These are phyloP conservation scores for Sebastiscus tertius DNA, from an alignment of 2,797 vertebrate genomes.

Conservation along the genomic window DNA sequence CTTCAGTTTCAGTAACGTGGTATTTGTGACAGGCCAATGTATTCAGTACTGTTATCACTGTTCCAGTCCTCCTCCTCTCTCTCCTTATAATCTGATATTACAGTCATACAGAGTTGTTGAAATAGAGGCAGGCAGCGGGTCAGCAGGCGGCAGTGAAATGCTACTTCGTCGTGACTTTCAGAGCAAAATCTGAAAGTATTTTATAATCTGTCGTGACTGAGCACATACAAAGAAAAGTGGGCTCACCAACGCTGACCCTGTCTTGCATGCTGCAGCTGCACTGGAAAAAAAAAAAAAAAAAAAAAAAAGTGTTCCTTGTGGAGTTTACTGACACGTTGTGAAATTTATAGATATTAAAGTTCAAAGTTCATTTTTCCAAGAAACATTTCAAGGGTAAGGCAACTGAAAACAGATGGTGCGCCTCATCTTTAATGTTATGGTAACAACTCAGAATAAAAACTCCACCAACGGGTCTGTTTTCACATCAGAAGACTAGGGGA, in stretches of 20 bases:
- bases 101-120: not conserved
- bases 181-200: not conserved
- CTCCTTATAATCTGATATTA: not conserved
- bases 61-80: not conserved
- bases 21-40: not conserved
- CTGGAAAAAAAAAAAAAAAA: not conserved
- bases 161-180: not conserved
- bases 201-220: not conserved
- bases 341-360: not conserved
- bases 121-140: not conserved
- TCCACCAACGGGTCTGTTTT: slow-evolving; percentile 16
- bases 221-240: not conserved
- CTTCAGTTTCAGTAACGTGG: not conserved
- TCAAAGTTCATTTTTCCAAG: not conserved
- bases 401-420: not conserved
- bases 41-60: not conserved
- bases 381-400: not conserved
- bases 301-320: rapidly evolving
- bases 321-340: not conserved
- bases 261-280: not conserved
- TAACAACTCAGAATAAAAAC: slow-evolving; percentile 31
- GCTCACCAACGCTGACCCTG: not conserved
- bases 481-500: slow-evolving; percentile 27
- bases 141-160: not conserved
- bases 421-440: not conserved